A percentile compares a stretch with the other conserved stretches of the same genome.
Evolutionary conservation across 1,140 invertebrate species (phyloP).

Genomic region (Dreissena rostriformis): DNA sequence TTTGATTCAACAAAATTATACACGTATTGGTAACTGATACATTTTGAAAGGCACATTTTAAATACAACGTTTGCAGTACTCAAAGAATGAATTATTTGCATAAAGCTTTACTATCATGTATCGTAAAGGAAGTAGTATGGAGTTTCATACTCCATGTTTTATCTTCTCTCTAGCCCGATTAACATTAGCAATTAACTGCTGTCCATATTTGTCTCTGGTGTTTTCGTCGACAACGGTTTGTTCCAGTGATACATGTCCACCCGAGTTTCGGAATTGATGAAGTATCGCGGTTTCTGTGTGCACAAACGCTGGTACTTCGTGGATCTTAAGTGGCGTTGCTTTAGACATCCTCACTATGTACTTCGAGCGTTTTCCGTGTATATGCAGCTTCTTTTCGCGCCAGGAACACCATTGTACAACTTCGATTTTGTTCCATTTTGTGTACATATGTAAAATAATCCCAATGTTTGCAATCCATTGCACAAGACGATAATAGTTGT

Average conservation of each 20-base stretch:
- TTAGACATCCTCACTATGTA: conserved; percentile 16
- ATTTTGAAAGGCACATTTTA: too few species aligned
- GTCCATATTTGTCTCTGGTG: neutral
- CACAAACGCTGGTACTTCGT: neutral
- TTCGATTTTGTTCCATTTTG: conserved; percentile 84
- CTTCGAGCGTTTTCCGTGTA: neutral
- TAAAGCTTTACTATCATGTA: too few species aligned
- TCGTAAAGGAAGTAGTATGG: too few species aligned
- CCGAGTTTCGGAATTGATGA: conserved; percentile 47
- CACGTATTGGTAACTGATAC: too few species aligned
- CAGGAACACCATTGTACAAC: conserved; percentile 90
- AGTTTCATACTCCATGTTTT: neutral
- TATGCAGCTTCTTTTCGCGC: conserved; percentile 14
- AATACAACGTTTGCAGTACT: too few species aligned
- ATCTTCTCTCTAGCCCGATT: neutral
- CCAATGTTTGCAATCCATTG: conserved; percentile 93
- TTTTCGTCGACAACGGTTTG: neutral
- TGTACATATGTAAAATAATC: conserved; percentile 88
- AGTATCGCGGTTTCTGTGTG: neutral
- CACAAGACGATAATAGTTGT: conserved; percentile 88
- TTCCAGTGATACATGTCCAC: neutral
- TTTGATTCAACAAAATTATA: too few species aligned
- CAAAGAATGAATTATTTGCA: too few species aligned
- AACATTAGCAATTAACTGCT: neutral
- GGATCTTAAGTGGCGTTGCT: neutral